Evolutionary conservation across 2,797 vertebrate species (phyloP).

Genomic region (Darevskia nairensis): DNA sequence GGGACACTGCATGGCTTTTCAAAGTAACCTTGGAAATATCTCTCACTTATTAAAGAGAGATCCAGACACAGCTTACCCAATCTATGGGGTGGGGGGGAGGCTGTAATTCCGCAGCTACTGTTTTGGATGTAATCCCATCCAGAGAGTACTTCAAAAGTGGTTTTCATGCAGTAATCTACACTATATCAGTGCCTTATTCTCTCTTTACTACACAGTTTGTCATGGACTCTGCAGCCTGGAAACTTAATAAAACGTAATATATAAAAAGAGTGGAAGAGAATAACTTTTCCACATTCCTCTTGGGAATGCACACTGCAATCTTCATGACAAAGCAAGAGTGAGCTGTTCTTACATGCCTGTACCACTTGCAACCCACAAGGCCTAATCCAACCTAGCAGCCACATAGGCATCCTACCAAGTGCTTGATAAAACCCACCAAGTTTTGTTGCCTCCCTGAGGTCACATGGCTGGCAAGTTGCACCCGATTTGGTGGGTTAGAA

Average conservation of each 20-base stretch:
- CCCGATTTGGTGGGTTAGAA: background rate
- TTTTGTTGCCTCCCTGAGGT: too few relatives aligned
- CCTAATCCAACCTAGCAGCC: background rate
- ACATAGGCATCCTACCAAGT: background rate
- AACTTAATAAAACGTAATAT: background rate
- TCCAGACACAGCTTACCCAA: background rate
- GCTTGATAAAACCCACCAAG: background rate
- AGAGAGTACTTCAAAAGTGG: background rate
- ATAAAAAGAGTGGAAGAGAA: background rate
- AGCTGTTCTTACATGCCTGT: background rate
- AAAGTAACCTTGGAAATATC: background rate
- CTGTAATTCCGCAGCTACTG: background rate
- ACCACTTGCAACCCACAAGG: background rate
- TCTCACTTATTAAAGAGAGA: background rate
- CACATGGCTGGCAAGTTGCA: background rate
- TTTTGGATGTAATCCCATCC: background rate
- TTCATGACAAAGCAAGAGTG: background rate
- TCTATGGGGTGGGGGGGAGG: too few relatives aligned
- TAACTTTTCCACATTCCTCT: background rate
- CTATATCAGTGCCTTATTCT: background rate
- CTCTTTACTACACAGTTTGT: background rate
- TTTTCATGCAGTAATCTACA: background rate
- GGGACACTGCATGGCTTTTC: rapidly evolving
- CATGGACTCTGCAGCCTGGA: background rate
- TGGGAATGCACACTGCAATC: background rate